Conservation (phyloP, 2,888 invertebrate species). For the Ommatoiulus sabulosus region DNA sequence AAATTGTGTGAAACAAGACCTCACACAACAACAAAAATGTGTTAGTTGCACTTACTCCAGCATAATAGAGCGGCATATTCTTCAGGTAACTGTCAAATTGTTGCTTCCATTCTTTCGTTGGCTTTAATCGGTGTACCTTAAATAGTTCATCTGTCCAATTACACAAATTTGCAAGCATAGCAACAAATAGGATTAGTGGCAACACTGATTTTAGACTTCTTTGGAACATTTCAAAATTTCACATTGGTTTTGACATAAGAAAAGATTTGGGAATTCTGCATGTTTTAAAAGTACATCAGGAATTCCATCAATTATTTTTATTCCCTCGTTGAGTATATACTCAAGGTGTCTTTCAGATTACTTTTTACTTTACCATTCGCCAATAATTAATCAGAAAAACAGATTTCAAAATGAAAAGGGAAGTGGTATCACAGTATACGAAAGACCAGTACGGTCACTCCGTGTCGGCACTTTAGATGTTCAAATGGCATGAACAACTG, state of each 20-base stretch:
- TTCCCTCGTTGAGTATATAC: not conserved
- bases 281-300: not conserved
- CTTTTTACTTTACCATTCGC: not conserved
- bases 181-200: constrained; percentile 53
- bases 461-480: too few species aligned
- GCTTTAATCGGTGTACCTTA: constrained; percentile 92
- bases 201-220: constrained; percentile 48
- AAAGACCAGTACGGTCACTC: too few species aligned
- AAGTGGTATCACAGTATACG: too few species aligned
- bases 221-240: constrained; percentile 40
- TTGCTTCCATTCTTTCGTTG: constrained; percentile 90
- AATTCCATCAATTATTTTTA: not conserved
- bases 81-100: constrained; percentile 94
- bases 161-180: constrained; percentile 54
- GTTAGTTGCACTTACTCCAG: constrained; percentile 74
- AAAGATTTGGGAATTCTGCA: constrained; percentile 29
- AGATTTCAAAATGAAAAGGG: not conserved
- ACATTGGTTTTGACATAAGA: not conserved
- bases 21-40: not conserved
- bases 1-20: not conserved
- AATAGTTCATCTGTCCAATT: constrained; percentile 82
- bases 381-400: not conserved
- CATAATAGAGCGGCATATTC: constrained; percentile 97
- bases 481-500: too few species aligned
- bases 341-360: not conserved